Evolutionary conservation across 2,888 invertebrate genomes (phyloP), one percentile per base, ranked within the genome.

Genomic region (Zelleria hepariella): DNA sequence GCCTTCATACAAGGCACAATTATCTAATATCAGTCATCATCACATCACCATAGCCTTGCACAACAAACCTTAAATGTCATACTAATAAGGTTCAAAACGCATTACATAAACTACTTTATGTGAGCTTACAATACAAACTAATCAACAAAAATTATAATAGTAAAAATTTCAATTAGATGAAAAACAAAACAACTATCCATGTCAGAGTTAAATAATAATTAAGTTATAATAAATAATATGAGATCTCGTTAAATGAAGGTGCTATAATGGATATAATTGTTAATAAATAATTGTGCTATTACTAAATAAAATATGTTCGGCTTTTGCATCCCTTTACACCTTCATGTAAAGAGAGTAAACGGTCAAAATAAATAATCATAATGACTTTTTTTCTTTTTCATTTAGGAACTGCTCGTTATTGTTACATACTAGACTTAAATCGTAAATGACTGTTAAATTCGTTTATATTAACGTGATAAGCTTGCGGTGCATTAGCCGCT

Each of bases 381-480:
- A 60, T 68, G 70, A 73, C 73, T 70, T 71, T 71, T 66, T 65
- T 62, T 63, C 70, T 70, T 73, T 73, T 67, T 62, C 62, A 60
- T 67, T 69, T 82, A 82, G 82, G 82, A 82, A 82, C 82, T 81
- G 71, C 71, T 64, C 66, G 71, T 76, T 75, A 70, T 63, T 71
- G 70, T n/a, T 53, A 32, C 3, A n/a, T 25, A 72, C 74, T 79
- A 72, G 66, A 66, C 65, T 67, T 67, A 68, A 60, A 53, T 49
- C 27, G 71, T 78, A 80, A 69, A 53, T 73, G 73, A 81, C 74
- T 78, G 51, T 73, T 80, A 79, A 81, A 81, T 79, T 81, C 78
- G 79, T 75, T 71, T 42, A 42, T 42, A 15, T 3, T 42, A 15
- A 42, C 15, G 32, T 42, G 32, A 42, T 15, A 42, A 0, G 32